phyloP scores from a whole-genome alignment of 2,797 vertebrate genomes.

The Acanthis flammea region DNA sequence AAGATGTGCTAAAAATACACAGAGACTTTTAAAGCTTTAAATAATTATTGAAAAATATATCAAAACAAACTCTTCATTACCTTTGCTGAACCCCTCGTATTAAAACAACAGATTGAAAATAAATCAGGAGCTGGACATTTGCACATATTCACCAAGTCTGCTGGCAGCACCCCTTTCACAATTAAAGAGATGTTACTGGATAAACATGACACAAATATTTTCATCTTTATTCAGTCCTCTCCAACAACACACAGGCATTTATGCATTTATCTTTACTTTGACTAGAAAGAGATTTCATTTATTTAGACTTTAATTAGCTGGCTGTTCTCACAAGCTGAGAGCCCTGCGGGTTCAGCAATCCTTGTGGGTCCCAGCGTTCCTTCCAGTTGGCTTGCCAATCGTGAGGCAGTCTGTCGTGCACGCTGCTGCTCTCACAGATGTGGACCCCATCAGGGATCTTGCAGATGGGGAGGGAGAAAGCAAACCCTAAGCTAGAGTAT shows the following conservation, averaged over 20 bases:
- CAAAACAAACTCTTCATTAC: neutral
- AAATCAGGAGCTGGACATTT: neutral
- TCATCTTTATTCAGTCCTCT: neutral
- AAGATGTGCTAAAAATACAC: neutral
- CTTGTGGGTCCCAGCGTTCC: conserved; percentile 27
- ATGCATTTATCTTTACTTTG: conserved; percentile 17
- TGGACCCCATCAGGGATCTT: conserved; percentile 44
- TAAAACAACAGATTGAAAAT: neutral
- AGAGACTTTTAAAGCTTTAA: neutral
- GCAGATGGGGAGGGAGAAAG: neutral
- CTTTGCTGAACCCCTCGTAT: neutral
- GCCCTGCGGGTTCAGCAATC: conserved; percentile 10
- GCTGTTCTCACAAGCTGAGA: conserved; percentile 31
- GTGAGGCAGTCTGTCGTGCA: neutral
- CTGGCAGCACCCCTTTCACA: neutral
- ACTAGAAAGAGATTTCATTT: neutral
- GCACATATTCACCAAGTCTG: neutral
- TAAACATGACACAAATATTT: neutral
- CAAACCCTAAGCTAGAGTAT: conserved; percentile 15
- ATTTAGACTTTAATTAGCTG: conserved; percentile 26
- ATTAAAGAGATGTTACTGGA: neutral
- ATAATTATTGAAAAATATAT: neutral
- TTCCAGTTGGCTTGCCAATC: conserved; percentile 41
- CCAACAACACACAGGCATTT: neutral
- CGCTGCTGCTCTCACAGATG: conserved; percentile 40